These are phyloP conservation scores for human (Homo sapiens) DNA, from an alignment of 2,113 vertebrate genomes.

Conservation along the genomic window DNA sequence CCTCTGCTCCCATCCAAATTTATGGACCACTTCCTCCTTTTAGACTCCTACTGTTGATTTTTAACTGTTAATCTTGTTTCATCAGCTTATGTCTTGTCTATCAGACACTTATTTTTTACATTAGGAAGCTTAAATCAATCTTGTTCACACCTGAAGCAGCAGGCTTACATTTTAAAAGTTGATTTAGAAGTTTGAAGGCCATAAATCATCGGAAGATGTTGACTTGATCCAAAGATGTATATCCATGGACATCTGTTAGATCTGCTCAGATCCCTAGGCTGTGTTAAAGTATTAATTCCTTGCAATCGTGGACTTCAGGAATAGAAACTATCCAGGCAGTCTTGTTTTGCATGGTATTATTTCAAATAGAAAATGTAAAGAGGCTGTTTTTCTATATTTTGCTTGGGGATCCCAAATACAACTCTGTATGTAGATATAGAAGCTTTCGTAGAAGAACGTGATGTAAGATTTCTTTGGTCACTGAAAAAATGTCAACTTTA, in stretches of 20 bases:
- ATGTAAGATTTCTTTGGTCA: neutral
- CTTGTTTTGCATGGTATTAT: neutral
- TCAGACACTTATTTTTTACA: neutral
- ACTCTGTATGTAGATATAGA: neutral
- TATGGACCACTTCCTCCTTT: neutral
- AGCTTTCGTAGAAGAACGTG: neutral
- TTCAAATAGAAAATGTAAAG: conserved; percentile 11
- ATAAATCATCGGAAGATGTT: neutral
- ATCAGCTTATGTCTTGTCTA: neutral
- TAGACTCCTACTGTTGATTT: neutral
- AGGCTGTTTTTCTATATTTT: conserved; percentile 7
- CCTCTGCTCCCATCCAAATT: neutral
- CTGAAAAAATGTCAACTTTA: conserved; percentile 21
- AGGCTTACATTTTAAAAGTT: neutral
- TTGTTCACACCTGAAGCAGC: neutral
- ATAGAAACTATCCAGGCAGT: neutral
- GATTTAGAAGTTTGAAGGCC: neutral
- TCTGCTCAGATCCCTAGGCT: neutral
- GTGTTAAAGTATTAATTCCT: neutral
- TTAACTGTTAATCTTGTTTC: neutral
- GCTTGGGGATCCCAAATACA: neutral
- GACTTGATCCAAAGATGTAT: neutral
- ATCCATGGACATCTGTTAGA: neutral
- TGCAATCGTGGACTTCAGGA: neutral
- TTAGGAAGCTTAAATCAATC: neutral